Evolutionary conservation across 2,888 invertebrate genomes (phyloP).

Genomic region (Nemotelus nigrinus): DNA sequence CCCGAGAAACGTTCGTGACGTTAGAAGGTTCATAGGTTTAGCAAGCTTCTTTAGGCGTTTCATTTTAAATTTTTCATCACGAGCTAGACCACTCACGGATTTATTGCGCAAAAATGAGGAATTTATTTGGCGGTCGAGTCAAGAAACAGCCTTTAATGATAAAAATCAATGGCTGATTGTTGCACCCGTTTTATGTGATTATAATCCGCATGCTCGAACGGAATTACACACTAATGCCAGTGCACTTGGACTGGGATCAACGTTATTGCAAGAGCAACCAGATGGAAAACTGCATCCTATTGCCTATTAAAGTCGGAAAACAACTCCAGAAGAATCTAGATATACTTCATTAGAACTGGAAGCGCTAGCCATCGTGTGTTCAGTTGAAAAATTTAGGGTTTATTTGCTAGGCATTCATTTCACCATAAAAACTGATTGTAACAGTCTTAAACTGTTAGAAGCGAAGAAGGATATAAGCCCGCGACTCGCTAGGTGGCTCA

Average conservation of each 20-base stretch:
- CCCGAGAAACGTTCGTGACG: constrained; percentile 54
- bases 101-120: constrained; percentile 43
- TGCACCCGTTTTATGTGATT: constrained; percentile 50
- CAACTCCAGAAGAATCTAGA: neutral
- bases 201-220: constrained; percentile 48
- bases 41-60: constrained; percentile 60
- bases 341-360: constrained; percentile 47
- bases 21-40: constrained; percentile 58
- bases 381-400: constrained; percentile 40
- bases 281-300: constrained; percentile 25
- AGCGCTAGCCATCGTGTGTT: constrained; percentile 42
- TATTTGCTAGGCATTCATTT: constrained; percentile 30
- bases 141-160: constrained; percentile 52
- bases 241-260: constrained; percentile 51
- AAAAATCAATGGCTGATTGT: constrained; percentile 25
- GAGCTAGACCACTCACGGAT: constrained; percentile 57
- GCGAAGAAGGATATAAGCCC: constrained; percentile 11
- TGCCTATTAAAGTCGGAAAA: constrained; percentile 17
- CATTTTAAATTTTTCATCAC: constrained; percentile 55
- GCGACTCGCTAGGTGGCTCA: constrained; percentile 9
- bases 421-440: neutral
- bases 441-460: neutral
- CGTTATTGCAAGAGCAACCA: constrained; percentile 49
- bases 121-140: constrained; percentile 51
- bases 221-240: constrained; percentile 53